A percentile compares a stretch with the other conserved stretches of the same genome.
Evolutionary conservation across 2,888 invertebrate species (phyloP).

Genomic region (Himalopsyche anomala): DNA sequence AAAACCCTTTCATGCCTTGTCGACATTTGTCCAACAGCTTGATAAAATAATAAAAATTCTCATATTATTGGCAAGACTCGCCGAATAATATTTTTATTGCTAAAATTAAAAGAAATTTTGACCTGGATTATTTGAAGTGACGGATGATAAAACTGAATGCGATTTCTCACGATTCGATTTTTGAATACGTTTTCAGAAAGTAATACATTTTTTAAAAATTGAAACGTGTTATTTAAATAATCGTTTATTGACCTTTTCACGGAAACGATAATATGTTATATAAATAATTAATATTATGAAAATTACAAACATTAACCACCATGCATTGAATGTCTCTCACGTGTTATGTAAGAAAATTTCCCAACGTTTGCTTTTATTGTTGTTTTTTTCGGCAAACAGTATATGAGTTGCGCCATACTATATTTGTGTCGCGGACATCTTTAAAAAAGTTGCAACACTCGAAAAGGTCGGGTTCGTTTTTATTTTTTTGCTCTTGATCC

Average conservation of each 20-base stretch:
- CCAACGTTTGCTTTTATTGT: neutral
- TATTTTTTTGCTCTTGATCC: constrained; percentile 27
- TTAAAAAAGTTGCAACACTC: neutral
- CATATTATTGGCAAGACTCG: no score
- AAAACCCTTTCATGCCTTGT: no score
- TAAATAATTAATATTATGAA: constrained; percentile 13
- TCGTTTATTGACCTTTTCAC: constrained; percentile 4
- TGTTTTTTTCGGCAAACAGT: constrained; percentile 20
- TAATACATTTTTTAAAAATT: neutral
- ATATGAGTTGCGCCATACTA: constrained; percentile 6
- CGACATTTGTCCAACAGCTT: no score
- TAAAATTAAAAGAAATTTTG: no score
- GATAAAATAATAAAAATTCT: no score
- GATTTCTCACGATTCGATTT: neutral
- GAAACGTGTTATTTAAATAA: neutral
- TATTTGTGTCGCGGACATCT: constrained; percentile 13
- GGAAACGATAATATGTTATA: neutral
- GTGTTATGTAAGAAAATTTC: neutral
- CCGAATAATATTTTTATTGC: no score
- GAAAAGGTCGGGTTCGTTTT: constrained; percentile 5
- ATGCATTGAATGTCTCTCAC: neutral
- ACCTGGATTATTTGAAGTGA: no score
- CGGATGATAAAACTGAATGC: no score
- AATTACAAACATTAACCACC: neutral
- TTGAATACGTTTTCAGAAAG: neutral